Evolutionary conservation across 2,113 vertebrate genomes (phyloP).

Genomic region (Sphyrna mokarran): DNA sequence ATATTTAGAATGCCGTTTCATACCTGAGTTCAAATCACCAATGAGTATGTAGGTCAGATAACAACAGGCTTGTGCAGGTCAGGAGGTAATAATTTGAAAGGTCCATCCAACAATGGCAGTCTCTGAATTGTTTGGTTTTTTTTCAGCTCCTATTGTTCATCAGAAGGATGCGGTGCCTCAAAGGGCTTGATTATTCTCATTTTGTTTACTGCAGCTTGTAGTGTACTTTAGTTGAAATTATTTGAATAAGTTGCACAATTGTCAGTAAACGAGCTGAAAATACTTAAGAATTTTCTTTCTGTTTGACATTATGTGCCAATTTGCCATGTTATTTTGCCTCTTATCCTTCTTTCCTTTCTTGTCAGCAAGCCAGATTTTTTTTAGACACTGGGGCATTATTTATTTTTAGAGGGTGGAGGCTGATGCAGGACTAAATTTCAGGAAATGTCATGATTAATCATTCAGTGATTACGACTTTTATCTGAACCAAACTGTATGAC

Average conservation of each 20-base stretch:
- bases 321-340: neutral
- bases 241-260: neutral
- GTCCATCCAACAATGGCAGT: neutral
- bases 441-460: neutral
- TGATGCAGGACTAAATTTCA: neutral
- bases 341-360: neutral
- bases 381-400: neutral
- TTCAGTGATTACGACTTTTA: neutral
- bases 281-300: neutral
- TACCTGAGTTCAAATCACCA: neutral
- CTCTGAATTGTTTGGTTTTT: neutral
- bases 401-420: neutral
- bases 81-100: neutral
- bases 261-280: neutral
- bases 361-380: neutral
- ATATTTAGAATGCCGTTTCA: neutral
- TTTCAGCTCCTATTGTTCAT: neutral
- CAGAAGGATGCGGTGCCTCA: neutral
- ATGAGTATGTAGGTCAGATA: neutral
- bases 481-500: neutral
- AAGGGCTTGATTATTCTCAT: neutral
- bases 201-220: neutral
- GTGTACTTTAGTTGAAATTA: neutral
- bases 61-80: neutral
- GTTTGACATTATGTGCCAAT: neutral